Evolutionary conservation across 2,888 invertebrate genomes (phyloP), one percentile per base, ranked within the genome.

Genomic region (Drosophila eohydei): DNA sequence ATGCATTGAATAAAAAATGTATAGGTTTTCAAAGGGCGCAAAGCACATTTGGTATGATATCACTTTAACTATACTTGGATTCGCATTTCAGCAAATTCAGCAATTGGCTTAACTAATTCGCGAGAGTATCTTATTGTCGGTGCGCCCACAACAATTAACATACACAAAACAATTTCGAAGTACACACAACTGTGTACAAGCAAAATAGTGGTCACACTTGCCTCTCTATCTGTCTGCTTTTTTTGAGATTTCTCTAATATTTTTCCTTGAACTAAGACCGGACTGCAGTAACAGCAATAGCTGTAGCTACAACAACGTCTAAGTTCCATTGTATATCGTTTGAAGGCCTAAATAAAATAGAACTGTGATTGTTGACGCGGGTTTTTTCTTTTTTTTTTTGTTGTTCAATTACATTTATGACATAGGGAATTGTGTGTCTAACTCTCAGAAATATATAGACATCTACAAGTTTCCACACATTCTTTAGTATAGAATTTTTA

Each of bases 291-390:
- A 26, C 36, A 36, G 32, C 30, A 16, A 50, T 32, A 50, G 64
- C 60, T 55, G 41, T 52, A 56, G 16, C 51, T 73, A 34, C 21
- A 51, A 21, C 21, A 14, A 52, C 36, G 26, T 14, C 14, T 51
- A 44, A 57, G 61, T 56, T 78, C 81, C 65, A 75, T 88, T 85
- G 80, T 88, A 66, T 65, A 85, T 78, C 88, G 68, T 88, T 88
- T 80, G 76, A 85, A 80, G 69, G 77, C 70, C 78, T 62, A 70
- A 75, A 71, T 64, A 72, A 76, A 71, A 73, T 80, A 71, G 71
- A 80, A 76, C 71, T 67, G 46, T 73, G 73, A 74, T 77, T 74
- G 73, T 77, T 63, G 58, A 52, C 52, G 63, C 56, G 58, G 60
- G 34, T 62, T 58, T 41, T 72, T 43, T 52, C n/a, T 56, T 71